Conservation (phyloP, 2,797 vertebrate species). For the Chrysocyon brachyurus region DNA sequence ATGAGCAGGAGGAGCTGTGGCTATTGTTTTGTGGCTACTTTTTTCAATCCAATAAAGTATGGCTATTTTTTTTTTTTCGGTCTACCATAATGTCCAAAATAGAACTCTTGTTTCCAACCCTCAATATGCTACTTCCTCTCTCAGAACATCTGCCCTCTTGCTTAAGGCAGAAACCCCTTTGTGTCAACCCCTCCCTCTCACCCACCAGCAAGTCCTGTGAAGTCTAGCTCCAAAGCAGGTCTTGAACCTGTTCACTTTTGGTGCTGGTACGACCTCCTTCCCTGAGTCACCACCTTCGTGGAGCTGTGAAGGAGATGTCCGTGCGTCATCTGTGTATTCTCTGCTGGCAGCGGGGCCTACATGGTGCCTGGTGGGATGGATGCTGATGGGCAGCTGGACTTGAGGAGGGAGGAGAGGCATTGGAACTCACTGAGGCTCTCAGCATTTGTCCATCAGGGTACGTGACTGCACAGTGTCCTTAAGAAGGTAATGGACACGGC, state of each 20-base stretch:
- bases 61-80: neutral
- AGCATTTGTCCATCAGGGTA: neutral
- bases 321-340: neutral
- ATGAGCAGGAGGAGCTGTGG: neutral
- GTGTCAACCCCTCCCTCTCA: neutral
- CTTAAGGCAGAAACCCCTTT: neutral
- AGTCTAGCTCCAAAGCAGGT: neutral
- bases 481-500: neutral
- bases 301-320: neutral
- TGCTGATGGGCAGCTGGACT: neutral
- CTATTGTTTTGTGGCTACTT: neutral
- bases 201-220: too few relatives aligned
- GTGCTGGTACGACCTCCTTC: too few relatives aligned
- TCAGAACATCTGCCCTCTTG: neutral
- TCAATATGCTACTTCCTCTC: neutral
- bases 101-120: neutral
- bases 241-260: neutral
- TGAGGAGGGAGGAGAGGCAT: neutral
- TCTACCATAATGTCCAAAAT: neutral
- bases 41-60: neutral
- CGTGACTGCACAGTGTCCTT: neutral
- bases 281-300: fast-evolving
- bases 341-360: neutral
- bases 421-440: neutral
- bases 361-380: neutral